phyloP scores from a whole-genome alignment of 2,888 invertebrate species.

The Invenusta paracnida region DNA sequence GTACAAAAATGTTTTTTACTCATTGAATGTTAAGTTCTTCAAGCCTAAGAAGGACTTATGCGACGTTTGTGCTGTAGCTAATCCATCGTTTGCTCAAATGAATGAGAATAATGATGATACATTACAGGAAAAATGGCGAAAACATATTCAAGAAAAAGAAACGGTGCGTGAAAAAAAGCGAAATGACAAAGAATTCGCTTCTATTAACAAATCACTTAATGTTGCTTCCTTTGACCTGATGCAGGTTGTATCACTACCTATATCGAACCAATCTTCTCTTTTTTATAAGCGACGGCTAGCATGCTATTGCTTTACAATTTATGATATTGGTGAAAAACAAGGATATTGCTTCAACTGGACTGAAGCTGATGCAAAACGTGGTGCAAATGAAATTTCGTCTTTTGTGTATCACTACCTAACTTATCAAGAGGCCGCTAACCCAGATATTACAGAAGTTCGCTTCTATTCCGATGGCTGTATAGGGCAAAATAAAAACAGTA shows the following conservation, averaged over 20 bases:
- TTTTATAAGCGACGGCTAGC: background rate
- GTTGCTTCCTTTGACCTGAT: background rate
- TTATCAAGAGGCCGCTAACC: background rate
- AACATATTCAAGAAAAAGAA: background rate
- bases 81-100: background rate
- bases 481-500: background rate
- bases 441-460: background rate
- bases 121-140: background rate
- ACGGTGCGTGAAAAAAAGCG: background rate
- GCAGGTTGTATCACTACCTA: background rate
- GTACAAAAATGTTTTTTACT: background rate
- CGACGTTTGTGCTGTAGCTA: background rate
- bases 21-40: background rate
- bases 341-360: background rate
- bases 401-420: background rate
- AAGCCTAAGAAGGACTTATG: background rate
- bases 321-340: background rate
- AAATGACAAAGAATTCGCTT: background rate
- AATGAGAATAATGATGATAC: background rate
- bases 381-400: background rate
- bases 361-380: background rate
- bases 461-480: background rate
- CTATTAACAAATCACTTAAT: background rate
- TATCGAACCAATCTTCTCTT: background rate
- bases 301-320: background rate